Evolutionary conservation across 1,140 invertebrate species (phyloP), one percentile per base, ranked within the genome.

Genomic region (Trachymyrmex cornetzi): DNA sequence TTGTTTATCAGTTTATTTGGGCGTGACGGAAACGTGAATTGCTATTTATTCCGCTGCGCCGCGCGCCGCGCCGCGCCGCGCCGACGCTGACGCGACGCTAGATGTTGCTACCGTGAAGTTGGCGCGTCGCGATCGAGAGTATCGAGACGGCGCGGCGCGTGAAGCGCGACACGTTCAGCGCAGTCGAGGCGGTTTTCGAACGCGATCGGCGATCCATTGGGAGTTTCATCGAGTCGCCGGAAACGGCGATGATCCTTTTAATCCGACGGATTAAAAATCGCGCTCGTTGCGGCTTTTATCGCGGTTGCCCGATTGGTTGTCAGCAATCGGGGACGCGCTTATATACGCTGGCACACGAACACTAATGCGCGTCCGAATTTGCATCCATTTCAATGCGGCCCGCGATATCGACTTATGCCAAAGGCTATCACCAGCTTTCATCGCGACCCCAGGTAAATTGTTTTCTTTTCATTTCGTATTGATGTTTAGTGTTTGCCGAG

Each of bases 391-490:
- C 19, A 27, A 48, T 44, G 16, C 24, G 3, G 16, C 1, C 9
- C 3, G 3, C 12, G 48, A 53, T 79, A 67, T 79, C 27, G 61
- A 67, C 61, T 79, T 2, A 24, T 44, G 24, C 44, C 7, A 14
- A 27, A 19, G 27, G 22, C 75, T 77, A 24, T 77, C 55, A 24
- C 55, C 55, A 24, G 55, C 61, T 79, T 79, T 79, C 75, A 79
- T 19, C 24, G 12, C 30, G 19, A 50, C 34, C 38, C 6, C 66
- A 79, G 77, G 44, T 79, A 79, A 66, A 67, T 53, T 79, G 77
- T 79, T 79, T 79, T 79, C 77, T 67, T 79, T 79, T 67, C 61
- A 79, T 79, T 66, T 67, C 27, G 16, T 48, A 67, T 79, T 53
- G 61, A 7, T 79, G 63, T 79, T 79, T 34, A 5, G 19, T 22